These are phyloP conservation scores for Furcula furcula DNA, from an alignment of 2,888 invertebrate genomes.

Conservation along the genomic window DNA sequence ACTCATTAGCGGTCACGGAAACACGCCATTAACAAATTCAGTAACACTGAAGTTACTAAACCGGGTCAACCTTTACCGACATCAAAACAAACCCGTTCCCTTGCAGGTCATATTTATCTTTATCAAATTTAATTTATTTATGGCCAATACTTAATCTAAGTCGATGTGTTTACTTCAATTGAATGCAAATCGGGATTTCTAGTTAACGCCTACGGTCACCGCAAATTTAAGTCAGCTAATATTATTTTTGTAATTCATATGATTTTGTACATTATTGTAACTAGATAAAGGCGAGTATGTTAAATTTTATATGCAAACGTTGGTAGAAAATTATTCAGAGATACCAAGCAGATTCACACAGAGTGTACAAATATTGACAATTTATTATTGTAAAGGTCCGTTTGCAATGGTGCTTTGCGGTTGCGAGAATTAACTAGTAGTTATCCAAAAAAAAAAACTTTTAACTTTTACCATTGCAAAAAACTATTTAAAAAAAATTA, in stretches of 20 bases:
- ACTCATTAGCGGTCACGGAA: no score
- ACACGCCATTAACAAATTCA: no score
- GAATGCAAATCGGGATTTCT: conserved; percentile 22
- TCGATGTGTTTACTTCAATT: conserved; percentile 20
- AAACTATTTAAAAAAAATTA: no score
- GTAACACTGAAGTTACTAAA: conserved; percentile 1
- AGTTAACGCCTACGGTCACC: background rate
- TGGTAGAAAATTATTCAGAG: conserved; percentile 15
- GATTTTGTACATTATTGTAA: background rate
- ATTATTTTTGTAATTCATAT: background rate
- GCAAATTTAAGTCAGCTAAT: background rate
- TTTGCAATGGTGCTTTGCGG: conserved; percentile 4
- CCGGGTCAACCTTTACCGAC: background rate
- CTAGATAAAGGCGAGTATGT: background rate
- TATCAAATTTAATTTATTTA: conserved; percentile 15
- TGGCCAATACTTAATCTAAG: conserved; percentile 18
- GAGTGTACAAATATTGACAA: conserved; percentile 19
- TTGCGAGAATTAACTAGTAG: background rate
- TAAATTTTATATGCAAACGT: background rate
- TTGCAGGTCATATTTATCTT: conserved; percentile 2
- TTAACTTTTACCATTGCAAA: background rate
- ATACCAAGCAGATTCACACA: conserved; percentile 30
- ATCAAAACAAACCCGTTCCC: background rate
- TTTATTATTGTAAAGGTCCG: conserved; percentile 16
- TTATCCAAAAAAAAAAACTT: background rate